Base-by-base conservation (phyloP, 2,888 invertebrate genomes). In the Epinotia demarniana region DNA sequence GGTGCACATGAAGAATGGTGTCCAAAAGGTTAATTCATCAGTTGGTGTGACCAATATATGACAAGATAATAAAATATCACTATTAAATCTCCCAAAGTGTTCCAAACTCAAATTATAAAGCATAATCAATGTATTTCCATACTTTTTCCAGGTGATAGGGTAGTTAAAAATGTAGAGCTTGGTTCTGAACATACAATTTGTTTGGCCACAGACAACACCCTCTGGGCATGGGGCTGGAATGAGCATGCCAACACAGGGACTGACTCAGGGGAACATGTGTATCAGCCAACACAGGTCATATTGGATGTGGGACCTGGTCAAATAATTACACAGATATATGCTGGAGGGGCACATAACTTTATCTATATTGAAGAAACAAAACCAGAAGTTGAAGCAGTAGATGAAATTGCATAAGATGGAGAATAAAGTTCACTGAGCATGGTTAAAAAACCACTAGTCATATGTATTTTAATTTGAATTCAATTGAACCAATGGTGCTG, bases 201-300 rank as follows among this genome's bases (percentile, higher is more conserved):
- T 77, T 89, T 97, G 78, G 95, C 95, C 81, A 95, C 93, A 77
- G 95, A 95, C 75, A 96, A 96, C 49, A 93, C 95, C 67, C 86
- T 98, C 8, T 96, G 95, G 84, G 95, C 96, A 23, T 98, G 98
- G 98, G 98, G 98, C 0, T 98, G 98, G 98, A 98, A 98, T 89
- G 98, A 98, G 84, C 98, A 98, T 90, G 97, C 97, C 57, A 98
- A 97, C 86, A 98, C 98, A 83, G 98, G 98, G 72, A 96, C 95
- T 43, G 80, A 80, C n/a, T 78, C 81, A n/a, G 85, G 82, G 57
- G 85, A 89, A 19, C 82, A 83, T 72, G 87, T 93, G 19, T 84
- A 83, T 76, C 77, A 78, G 62, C 94, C 94, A 23, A 90, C 89
- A 19, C 77, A 86, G 80, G 87, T 94, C 55, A 84, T 86, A 58